phyloP scores from a whole-genome alignment of 2,888 invertebrate genomes.

The Chymomyza fuscimana region DNA sequence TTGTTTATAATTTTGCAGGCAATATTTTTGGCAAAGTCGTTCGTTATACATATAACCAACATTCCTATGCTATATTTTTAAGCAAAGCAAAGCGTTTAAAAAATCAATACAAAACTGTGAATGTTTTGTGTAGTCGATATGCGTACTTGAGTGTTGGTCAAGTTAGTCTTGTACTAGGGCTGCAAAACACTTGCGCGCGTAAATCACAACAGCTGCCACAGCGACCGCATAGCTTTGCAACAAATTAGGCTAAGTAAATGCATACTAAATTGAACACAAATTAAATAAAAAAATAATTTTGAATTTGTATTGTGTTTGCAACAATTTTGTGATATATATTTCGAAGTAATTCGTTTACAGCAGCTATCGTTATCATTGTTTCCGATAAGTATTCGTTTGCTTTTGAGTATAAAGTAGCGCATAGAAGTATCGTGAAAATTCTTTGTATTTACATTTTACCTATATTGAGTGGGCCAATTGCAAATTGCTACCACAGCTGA shows the following conservation, averaged over 20 bases:
- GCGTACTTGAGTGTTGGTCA: neutral
- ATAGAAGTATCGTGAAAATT: constrained; percentile 47
- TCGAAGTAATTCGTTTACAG: neutral
- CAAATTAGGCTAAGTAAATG: too few species aligned
- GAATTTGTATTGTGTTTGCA: neutral
- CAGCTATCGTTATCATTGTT: neutral
- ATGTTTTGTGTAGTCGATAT: neutral
- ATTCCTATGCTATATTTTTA: neutral
- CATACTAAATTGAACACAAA: neutral
- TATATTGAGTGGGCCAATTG: constrained; percentile 28
- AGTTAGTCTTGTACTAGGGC: neutral
- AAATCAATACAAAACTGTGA: neutral
- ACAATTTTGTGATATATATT: neutral
- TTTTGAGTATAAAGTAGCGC: neutral
- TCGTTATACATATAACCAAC: neutral
- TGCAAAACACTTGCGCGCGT: neutral
- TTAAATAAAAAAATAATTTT: neutral
- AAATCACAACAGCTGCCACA: too few species aligned
- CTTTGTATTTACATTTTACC: constrained; percentile 63
- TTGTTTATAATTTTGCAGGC: neutral
- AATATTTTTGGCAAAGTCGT: neutral
- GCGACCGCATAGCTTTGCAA: too few species aligned
- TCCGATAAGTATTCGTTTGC: neutral
- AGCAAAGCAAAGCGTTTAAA: neutral
- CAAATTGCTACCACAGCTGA: neutral